A percentile compares a stretch with the other conserved stretches of the same genome.
Conservation (phyloP, 2,888 invertebrate species). For the Heteromyza rotundicornis region DNA sequence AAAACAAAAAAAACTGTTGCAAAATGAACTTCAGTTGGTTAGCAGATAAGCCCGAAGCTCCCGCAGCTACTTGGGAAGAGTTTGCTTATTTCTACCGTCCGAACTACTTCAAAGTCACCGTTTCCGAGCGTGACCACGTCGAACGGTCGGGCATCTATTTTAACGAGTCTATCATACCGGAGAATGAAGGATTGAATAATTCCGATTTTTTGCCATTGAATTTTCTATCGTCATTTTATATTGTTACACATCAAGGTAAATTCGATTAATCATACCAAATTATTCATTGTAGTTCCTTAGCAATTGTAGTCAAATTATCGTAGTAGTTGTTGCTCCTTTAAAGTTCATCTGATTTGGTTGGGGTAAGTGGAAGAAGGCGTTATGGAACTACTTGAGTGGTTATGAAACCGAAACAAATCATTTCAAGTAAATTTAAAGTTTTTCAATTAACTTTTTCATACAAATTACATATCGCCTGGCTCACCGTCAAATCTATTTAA, state of each 20-base stretch:
- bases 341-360: too few species aligned
- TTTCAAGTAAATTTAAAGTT: too few species aligned
- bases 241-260: conserved; percentile 64
- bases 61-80: conserved; percentile 66
- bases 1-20: conserved; percentile 17
- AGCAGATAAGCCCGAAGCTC: conserved; percentile 55
- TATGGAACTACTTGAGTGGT: too few species aligned
- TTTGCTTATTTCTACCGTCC: conserved; percentile 60
- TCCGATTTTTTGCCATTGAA: conserved; percentile 61
- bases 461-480: too few species aligned
- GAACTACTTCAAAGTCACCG: conserved; percentile 60
- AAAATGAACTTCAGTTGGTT: conserved; percentile 62
- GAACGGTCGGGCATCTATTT: conserved; percentile 58
- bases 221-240: conserved; percentile 61
- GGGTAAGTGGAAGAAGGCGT: too few species aligned
- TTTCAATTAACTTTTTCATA: too few species aligned
- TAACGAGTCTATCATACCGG: conserved; percentile 57
- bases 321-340: neutral
- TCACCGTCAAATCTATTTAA: too few species aligned
- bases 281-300: too few species aligned
- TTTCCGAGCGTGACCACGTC: conserved; percentile 63
- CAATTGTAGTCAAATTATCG: neutral
- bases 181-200: conserved; percentile 58
- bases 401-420: too few species aligned
- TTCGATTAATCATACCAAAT: neutral